Base-by-base conservation (phyloP, 2,113 vertebrate genomes). In the Cavia porcellus region DNA sequence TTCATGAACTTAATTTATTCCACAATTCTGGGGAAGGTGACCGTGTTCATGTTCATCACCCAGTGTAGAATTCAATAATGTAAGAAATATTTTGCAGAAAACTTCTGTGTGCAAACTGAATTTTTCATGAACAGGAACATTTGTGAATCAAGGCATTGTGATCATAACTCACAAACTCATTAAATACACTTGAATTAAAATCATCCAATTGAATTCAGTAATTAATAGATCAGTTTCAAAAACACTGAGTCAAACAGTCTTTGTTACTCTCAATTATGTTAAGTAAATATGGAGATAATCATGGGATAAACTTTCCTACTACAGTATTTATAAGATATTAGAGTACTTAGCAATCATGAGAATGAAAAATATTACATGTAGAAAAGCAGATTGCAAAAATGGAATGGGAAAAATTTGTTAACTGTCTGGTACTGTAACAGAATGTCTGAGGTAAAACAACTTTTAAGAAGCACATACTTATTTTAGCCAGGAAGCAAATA, bases 241-340 rank as follows among this genome's bases (percentile, higher is more conserved):
- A 84, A 6, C 13, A 82, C 28, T 74, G 4, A 55, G 22, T 24
- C 83, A 24, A 74, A 38, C 0, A 52, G 45, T 59, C 7, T 90
- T 92, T 96, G 28, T 59, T 95, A 79, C 12, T 92, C 5, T 89
- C 74, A 55, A 93, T 61, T 47, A 72, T 66, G 86, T 86, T 93
- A 3, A 79, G 7, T 66, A n/a, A 89, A 70, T 47, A 80, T 55
- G 6, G 15, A 52, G 35, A 45, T 74, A 12, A 10, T 74, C n/a
- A 74, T 20, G 22, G 22, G 45, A 11, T 72, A 38, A 84, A 20
- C 1, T 94, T 87, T 95, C 22, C 90, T 30, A 64, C 0, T 38
- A 38, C 24, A 75, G 8, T 62, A 75, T 77, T 77, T 90, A 70
- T 4, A 45, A 85, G 19, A 5, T 7, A 91, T 52, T 81, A 9